Evolutionary conservation across 92 coral and sea anemone species (phyloP).

Genomic region (Micromussa lordhowensis): DNA sequence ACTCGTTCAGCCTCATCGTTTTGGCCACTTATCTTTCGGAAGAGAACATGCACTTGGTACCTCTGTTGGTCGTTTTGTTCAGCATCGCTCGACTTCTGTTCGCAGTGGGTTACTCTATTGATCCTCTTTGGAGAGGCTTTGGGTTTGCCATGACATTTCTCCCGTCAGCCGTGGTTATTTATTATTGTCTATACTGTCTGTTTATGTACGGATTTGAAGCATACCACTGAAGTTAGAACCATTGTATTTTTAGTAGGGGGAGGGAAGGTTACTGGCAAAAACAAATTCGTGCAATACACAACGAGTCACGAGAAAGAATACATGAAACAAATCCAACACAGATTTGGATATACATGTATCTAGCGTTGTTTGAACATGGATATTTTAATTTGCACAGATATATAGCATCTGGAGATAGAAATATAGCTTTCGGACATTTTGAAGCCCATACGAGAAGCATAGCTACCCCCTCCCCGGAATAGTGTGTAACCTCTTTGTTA

Average conservation of each 20-base stretch:
- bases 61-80: constrained; percentile 54
- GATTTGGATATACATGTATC: too few species aligned
- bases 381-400: too few species aligned
- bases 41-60: constrained; percentile 56
- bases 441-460: too few species aligned
- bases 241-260: background rate
- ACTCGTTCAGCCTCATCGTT: constrained; percentile 53
- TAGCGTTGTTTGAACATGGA: too few species aligned
- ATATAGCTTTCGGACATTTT: too few species aligned
- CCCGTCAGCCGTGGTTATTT: constrained; percentile 35
- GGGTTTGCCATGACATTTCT: constrained; percentile 61
- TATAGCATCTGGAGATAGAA: too few species aligned
- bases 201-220: background rate
- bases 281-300: too few species aligned
- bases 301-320: too few species aligned
- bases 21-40: constrained; percentile 60
- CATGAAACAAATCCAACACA: too few species aligned
- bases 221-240: background rate
- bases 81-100: constrained; percentile 52
- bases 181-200: constrained; percentile 52
- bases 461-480: too few species aligned
- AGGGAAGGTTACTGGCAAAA: too few species aligned
- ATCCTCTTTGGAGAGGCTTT: constrained; percentile 37
- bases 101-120: constrained; percentile 55
- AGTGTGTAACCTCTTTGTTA: too few species aligned